Evolutionary conservation across 1,140 invertebrate species (phyloP).

Genomic region (Drosophila lowei): DNA sequence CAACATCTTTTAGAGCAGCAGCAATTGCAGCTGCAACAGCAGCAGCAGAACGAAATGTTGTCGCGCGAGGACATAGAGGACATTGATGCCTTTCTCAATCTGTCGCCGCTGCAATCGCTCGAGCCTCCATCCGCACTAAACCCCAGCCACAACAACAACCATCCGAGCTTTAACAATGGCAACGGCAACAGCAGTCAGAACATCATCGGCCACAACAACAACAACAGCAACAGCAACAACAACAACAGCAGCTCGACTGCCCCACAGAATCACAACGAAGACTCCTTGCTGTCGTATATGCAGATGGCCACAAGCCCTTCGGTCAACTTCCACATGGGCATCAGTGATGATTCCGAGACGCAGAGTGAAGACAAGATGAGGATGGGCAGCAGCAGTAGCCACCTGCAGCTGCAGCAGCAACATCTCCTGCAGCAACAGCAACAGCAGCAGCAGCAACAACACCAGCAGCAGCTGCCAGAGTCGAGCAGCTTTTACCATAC

Average conservation of each 20-base stretch:
- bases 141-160: slow-evolving; percentile 28
- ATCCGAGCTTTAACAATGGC: slow-evolving; percentile 43
- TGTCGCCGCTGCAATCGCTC: slow-evolving; percentile 69
- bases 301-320: slow-evolving; percentile 76
- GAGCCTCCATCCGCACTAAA: slow-evolving; percentile 37
- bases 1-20: slow-evolving; percentile 40
- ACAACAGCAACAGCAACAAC: slow-evolving; percentile 50
- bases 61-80: slow-evolving; percentile 71
- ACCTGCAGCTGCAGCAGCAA: slow-evolving; percentile 47
- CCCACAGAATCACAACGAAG: slow-evolving; percentile 69
- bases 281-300: slow-evolving; percentile 76
- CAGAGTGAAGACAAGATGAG: slow-evolving; percentile 70
- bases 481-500: slow-evolving; percentile 47
- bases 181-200: slow-evolving; percentile 33
- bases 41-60: slow-evolving; percentile 46
- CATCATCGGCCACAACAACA: slow-evolving; percentile 40
- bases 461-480: slow-evolving; percentile 48
- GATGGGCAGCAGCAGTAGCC: slow-evolving; percentile 30
- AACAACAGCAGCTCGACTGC: slow-evolving; percentile 51
- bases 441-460: slow-evolving; percentile 38
- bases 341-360: slow-evolving; percentile 72
- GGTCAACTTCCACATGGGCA: slow-evolving; percentile 77
- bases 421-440: slow-evolving; percentile 32
- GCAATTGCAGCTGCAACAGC: slow-evolving; percentile 29
- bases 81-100: slow-evolving; percentile 73